A percentile compares a stretch with the other conserved stretches of the same genome.
These are phyloP conservation scores for Drosophila arawakana DNA, from an alignment of 1,140 invertebrate genomes.

Conservation along the genomic window DNA sequence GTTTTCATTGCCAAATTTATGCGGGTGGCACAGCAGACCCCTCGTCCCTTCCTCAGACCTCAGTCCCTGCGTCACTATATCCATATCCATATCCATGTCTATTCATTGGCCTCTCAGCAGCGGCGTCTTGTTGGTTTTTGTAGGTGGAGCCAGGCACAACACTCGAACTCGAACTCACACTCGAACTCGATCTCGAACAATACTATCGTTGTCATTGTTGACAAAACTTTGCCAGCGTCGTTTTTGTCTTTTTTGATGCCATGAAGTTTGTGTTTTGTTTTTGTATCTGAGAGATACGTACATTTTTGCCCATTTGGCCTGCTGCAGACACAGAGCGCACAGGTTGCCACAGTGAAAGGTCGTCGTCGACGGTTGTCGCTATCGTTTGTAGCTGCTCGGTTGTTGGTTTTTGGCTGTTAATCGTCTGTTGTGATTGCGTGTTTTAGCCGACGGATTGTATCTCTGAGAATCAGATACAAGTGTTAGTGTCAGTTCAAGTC, in stretches of 20 bases:
- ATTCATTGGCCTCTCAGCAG: slow-evolving; percentile 27
- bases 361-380: slow-evolving; percentile 49
- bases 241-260: slow-evolving; percentile 42
- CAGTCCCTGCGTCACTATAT: too few species aligned
- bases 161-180: neutral
- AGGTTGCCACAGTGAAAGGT: slow-evolving; percentile 74
- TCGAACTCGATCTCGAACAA: neutral
- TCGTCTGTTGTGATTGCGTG: neutral
- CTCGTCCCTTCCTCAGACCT: slow-evolving; percentile 10
- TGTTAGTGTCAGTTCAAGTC: slow-evolving; percentile 19
- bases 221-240: slow-evolving; percentile 70
- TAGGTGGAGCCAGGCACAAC: slow-evolving; percentile 73
- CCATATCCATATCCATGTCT: slow-evolving; percentile 16
- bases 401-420: slow-evolving; percentile 14
- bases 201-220: slow-evolving; percentile 69
- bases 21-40: slow-evolving; percentile 61
- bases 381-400: slow-evolving; percentile 4
- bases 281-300: slow-evolving; percentile 72
- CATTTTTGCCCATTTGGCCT: slow-evolving; percentile 69
- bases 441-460: slow-evolving; percentile 49
- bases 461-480: slow-evolving; percentile 34
- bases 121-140: slow-evolving; percentile 68
- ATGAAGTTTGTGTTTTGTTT: slow-evolving; percentile 60
- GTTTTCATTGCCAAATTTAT: slow-evolving; percentile 72
- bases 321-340: slow-evolving; percentile 63